Base-by-base conservation (phyloP, 2,888 invertebrate genomes). In the Athrips mouffetella region DNA sequence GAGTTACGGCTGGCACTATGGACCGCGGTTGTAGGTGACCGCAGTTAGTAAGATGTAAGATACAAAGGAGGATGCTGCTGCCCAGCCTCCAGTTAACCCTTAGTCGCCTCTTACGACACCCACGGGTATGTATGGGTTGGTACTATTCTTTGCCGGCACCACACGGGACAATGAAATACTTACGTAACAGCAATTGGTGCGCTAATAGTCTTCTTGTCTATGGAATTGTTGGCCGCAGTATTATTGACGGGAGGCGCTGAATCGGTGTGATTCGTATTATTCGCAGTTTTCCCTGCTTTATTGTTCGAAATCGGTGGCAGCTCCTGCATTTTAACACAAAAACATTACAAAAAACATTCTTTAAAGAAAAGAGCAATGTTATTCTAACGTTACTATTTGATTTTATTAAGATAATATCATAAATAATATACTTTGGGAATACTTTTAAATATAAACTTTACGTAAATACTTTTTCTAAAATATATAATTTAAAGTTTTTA, bases 111-210 rank as follows among this genome's bases (percentile, higher is more conserved):
- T n/a, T n/a, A n/a, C n/a, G n/a, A n/a, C n/a, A n/a, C n/a, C n/a
- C n/a, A n/a, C n/a, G n/a, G n/a, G n/a, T n/a, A n/a, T n/a, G n/a
- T n/a, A n/a, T n/a, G n/a, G n/a, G n/a, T n/a, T n/a, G n/a, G n/a
- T n/a, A n/a, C n/a, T n/a, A n/a, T n/a, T n/a, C n/a, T n/a, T n/a
- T n/a, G n/a, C n/a, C n/a, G n/a, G n/a, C n/a, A 11, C 5, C 11
- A 7, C 11, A 13, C 3, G 13, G 16, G 8, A 2, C 21, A 11
- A 11, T n/a, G 3, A 1, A 23, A 11, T 37, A 81, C 86, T 80
- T 47, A 88, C 89, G 89, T 89, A 62, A 87, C 89, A 55, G 89
- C 82, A 7, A 88, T 86, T n/a, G 88, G 88, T 13, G 88, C 87
- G 58, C 88, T 88, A 52, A 87, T 88, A 39, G 64, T 83, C 60